Conservation (phyloP, 2,888 invertebrate genomes). For the Gandaritis pyraliata region DNA sequence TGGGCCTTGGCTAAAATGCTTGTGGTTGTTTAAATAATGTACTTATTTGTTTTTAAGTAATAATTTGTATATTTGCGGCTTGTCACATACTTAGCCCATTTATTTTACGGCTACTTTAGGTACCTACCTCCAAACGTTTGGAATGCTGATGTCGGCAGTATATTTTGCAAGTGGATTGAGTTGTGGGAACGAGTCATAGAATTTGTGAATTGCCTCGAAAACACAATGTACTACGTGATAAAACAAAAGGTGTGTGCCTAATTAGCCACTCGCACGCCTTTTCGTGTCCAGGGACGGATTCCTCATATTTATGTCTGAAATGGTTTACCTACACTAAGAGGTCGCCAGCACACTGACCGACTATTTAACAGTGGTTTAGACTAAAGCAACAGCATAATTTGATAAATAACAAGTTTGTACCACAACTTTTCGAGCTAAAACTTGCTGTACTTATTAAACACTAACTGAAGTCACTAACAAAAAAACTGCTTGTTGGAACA, state of each 20-base stretch:
- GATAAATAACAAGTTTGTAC: too few relatives aligned
- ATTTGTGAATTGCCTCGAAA: constrained; percentile 64
- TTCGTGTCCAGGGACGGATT: constrained; percentile 46
- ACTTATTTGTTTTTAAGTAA: not conserved
- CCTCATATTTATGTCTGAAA: constrained; percentile 13
- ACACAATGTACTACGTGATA: constrained; percentile 71
- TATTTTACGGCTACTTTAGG: constrained; percentile 47
- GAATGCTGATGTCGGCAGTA: constrained; percentile 63
- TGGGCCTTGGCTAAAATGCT: not conserved
- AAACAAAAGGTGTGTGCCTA: constrained; percentile 75
- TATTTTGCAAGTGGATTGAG: constrained; percentile 70
- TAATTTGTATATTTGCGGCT: constrained; percentile 6
- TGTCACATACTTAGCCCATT: constrained; percentile 25
- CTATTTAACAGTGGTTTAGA: too few relatives aligned
- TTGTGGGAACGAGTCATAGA: constrained; percentile 74
- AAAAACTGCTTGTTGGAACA: too few relatives aligned
- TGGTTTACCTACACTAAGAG: not conserved
- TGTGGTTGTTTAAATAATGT: not conserved
- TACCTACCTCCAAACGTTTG: constrained; percentile 49
- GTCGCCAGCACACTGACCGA: too few relatives aligned
- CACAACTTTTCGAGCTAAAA: too few relatives aligned
- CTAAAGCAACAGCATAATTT: too few relatives aligned
- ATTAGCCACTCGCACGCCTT: constrained; percentile 69
- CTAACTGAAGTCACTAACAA: too few relatives aligned
- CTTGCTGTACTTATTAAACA: too few relatives aligned